A percentile compares a stretch with the other conserved stretches of the same genome.
These are phyloP conservation scores for Nysson spinosus DNA, from an alignment of 2,888 invertebrate species.

Conservation along the genomic window DNA sequence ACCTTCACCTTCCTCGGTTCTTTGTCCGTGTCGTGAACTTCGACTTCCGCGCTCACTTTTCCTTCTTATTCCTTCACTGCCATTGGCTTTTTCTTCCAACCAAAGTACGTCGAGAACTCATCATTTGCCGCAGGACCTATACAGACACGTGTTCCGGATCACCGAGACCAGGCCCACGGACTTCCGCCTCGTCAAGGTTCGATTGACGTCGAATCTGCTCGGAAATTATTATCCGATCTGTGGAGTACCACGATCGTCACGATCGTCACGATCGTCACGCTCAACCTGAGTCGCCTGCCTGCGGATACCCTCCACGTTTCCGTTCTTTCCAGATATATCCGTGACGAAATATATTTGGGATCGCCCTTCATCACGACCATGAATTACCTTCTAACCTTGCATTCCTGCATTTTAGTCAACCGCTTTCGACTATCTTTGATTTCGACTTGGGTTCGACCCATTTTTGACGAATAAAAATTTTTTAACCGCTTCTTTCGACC, in stretches of 20 bases:
- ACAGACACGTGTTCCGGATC: constrained; percentile 43
- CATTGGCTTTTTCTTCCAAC: constrained; percentile 20
- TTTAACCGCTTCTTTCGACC: no score
- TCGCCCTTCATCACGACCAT: no score
- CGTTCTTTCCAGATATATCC: not conserved
- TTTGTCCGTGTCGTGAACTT: constrained; percentile 9
- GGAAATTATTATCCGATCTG: constrained; percentile 61
- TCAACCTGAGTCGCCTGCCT: constrained; percentile 32
- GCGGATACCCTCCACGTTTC: not conserved
- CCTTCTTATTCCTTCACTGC: constrained; percentile 14
- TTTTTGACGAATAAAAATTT: no score
- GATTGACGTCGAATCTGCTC: constrained; percentile 64
- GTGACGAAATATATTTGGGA: no score
- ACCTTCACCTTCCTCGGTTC: constrained; percentile 1
- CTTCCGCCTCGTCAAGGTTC: constrained; percentile 66
- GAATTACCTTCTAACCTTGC: constrained; percentile 37
- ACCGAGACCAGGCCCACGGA: constrained; percentile 49
- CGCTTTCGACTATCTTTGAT: no score
- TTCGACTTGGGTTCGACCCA: no score
- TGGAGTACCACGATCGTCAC: constrained; percentile 37
- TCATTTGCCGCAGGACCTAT: constrained; percentile 49
- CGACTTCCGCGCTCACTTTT: not conserved
- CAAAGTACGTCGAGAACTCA: constrained; percentile 21
- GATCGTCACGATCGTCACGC: constrained; percentile 48
- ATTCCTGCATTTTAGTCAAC: no score